These are phyloP conservation scores for Rugalucina vietnamica DNA, from an alignment of 2,888 invertebrate genomes.

Conservation along the genomic window DNA sequence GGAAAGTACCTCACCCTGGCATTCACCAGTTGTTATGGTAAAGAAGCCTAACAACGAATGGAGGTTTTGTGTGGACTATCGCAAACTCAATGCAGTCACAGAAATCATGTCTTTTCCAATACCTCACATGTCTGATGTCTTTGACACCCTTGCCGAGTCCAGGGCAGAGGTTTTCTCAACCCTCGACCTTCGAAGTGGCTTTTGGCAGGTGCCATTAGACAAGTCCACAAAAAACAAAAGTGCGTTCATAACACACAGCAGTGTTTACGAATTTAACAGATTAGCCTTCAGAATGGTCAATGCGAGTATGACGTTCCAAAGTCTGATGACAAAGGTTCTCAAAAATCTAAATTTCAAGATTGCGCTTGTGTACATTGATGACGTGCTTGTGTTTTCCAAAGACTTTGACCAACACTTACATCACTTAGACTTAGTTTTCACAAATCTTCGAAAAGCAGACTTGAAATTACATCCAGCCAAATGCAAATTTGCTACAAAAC, in stretches of 20 bases:
- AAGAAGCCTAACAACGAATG: constrained; percentile 31
- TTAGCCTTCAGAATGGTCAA: constrained; percentile 50
- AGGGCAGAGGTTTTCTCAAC: constrained; percentile 21
- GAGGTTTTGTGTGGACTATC: constrained; percentile 32
- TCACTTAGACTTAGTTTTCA: constrained; percentile 40
- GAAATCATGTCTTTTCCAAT: constrained; percentile 31
- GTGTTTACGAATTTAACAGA: constrained; percentile 34
- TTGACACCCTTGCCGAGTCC: constrained; percentile 40
- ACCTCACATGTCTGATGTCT: constrained; percentile 29
- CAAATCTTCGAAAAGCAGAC: constrained; percentile 31
- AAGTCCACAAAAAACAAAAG: constrained; percentile 29
- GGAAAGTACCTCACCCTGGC: constrained; percentile 36
- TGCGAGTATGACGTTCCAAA: constrained; percentile 36
- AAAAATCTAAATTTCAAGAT: constrained; percentile 42
- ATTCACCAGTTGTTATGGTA: constrained; percentile 46
- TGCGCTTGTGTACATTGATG: constrained; percentile 55
- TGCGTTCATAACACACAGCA: constrained; percentile 36
- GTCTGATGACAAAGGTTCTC: constrained; percentile 36
- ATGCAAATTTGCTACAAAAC: constrained; percentile 39
- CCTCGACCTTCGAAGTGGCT: constrained; percentile 38
- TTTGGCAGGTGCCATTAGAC: constrained; percentile 40
- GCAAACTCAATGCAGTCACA: constrained; percentile 26
- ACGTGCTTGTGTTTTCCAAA: constrained; percentile 39
- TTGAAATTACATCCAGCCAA: constrained; percentile 50
- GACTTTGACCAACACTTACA: constrained; percentile 39